Percentiles rank a stretch among this genome's conserved stretches.
phyloP scores from a whole-genome alignment of 2,888 invertebrate species.

The Acleris laterana region DNA sequence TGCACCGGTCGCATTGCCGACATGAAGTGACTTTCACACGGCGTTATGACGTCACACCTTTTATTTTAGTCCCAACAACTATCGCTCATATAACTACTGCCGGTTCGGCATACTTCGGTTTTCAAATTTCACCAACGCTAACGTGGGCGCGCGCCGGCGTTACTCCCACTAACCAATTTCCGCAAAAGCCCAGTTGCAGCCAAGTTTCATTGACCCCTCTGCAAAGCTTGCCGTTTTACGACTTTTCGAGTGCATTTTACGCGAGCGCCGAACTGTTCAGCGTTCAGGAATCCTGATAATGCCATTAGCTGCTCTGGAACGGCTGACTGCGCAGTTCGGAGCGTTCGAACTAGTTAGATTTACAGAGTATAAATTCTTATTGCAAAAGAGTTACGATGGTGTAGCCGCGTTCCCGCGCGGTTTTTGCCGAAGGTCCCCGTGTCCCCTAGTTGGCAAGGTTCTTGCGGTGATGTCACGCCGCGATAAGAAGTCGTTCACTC shows the following conservation, averaged over 20 bases:
- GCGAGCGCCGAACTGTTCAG: constrained; percentile 40
- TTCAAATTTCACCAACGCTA: constrained; percentile 34
- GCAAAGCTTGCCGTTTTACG: constrained; percentile 48
- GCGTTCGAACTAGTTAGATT: constrained; percentile 29
- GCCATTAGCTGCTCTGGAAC: constrained; percentile 19
- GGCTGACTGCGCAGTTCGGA: constrained; percentile 17
- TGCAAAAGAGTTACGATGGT: constrained; percentile 16
- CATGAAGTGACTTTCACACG: constrained; percentile 38
- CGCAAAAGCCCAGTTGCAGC: constrained; percentile 48
- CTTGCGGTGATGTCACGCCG: constrained; percentile 64
- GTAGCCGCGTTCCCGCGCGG: constrained; percentile 16
- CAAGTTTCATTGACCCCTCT: constrained; percentile 58
- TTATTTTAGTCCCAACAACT: constrained; percentile 50
- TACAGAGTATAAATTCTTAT: constrained; percentile 40
- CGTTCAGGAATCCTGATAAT: constrained; percentile 37
- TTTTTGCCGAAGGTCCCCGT: constrained; percentile 24
- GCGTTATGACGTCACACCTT: constrained; percentile 42
- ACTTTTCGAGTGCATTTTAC: constrained; percentile 52
- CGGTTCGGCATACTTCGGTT: constrained; percentile 37
- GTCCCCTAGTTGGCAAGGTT: constrained; percentile 50
- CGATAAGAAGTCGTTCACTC: constrained; percentile 79
- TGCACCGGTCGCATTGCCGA: constrained; percentile 23
- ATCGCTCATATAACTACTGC: constrained; percentile 41
- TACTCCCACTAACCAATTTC: constrained; percentile 39
- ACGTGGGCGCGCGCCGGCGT: constrained; percentile 44